Evolutionary conservation across 2,797 vertebrate species (phyloP), one percentile per base, ranked within the genome.

Genomic region (Hipposideros larvatus): DNA sequence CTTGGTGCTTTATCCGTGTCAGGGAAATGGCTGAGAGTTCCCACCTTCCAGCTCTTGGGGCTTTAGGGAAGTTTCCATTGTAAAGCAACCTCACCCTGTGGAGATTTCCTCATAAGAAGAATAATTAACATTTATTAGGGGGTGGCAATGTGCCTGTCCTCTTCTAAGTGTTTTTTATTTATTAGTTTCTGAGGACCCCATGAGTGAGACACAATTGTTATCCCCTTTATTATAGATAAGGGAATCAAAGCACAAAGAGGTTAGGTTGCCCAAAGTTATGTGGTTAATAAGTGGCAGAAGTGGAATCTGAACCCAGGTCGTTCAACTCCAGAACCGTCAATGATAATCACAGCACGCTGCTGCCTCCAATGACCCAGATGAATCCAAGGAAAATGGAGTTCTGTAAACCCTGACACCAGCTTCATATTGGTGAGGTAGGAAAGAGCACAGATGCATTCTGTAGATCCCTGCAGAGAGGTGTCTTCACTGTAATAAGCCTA

Each of bases 11-110:
- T 86, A n/a, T 90, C 31, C 53, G 14, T 75, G 48, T 43, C n/a
- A 66, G 94, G 61, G 65, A 97, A 89, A 66, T 26, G 63, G n/a
- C 74, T 93, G 63, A 97, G 86, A 92, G 96, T 92, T 97, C 65
- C 95, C 51, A 70, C 43, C 37, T 65, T 75, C 70, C 46, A 70
- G 18, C 41, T 63, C 37, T 70, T 9, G 51, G 87, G 75, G 19
- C 41, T 92, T 83, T 88, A 82, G 87, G 85, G 92, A 91, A 82
- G 34, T 90, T 94, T 96, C 63, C 34, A 43, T 95, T 80, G 11
- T 55, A 85, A 41, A 92, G 18, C 8, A 14, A 18, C 51, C 74
- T 90, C 7, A 10, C 66, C 46, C 65, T 80, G 57, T 11, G 21
- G 11, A 51, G 73, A 74, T 82, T 78, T 84, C 66, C 43, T 3